These are phyloP conservation scores for Cheilosia pagana DNA, from an alignment of 2,888 invertebrate genomes.

Conservation along the genomic window DNA sequence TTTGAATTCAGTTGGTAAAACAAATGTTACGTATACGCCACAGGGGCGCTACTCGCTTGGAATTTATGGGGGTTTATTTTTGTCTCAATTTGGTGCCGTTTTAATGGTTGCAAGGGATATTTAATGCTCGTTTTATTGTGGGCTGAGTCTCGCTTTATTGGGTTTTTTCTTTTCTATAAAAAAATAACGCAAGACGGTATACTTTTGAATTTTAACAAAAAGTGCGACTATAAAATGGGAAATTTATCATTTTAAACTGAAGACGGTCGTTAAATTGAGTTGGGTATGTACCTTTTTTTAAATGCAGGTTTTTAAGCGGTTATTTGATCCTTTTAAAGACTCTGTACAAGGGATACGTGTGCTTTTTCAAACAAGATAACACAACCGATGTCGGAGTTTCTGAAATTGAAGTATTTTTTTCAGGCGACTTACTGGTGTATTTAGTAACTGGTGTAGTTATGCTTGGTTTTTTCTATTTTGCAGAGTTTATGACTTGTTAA, in stretches of 20 bases:
- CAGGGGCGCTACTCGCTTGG: constrained; percentile 19
- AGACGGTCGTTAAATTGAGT: too few relatives aligned
- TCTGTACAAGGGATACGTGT: too few relatives aligned
- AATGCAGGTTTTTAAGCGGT: too few relatives aligned
- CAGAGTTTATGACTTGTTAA: too few relatives aligned
- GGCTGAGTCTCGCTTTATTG: constrained; percentile 58
- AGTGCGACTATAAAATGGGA: constrained; percentile 4
- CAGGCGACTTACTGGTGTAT: too few relatives aligned
- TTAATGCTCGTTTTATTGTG: constrained; percentile 61
- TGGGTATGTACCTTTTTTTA: too few relatives aligned
- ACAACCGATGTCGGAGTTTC: too few relatives aligned
- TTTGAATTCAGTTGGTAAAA: constrained; percentile 26
- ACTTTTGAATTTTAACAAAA: constrained; percentile 36
- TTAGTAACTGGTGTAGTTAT: too few relatives aligned
- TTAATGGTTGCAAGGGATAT: constrained; percentile 34
- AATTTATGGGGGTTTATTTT: constrained; percentile 54
- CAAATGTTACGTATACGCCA: constrained; percentile 63
- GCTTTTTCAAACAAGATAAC: too few relatives aligned
- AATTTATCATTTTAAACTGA: background rate
- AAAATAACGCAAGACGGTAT: constrained; percentile 15
- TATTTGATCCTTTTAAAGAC: too few relatives aligned
- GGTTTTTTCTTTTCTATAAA: background rate
- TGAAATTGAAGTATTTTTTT: too few relatives aligned
- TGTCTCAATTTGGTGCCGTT: constrained; percentile 49
- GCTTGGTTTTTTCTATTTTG: too few relatives aligned